Evolutionary conservation across 64 coral and sea anemone genomes (phyloP), one percentile per base, ranked within the genome.

Genomic region (Dendrophyllia cribrosa): DNA sequence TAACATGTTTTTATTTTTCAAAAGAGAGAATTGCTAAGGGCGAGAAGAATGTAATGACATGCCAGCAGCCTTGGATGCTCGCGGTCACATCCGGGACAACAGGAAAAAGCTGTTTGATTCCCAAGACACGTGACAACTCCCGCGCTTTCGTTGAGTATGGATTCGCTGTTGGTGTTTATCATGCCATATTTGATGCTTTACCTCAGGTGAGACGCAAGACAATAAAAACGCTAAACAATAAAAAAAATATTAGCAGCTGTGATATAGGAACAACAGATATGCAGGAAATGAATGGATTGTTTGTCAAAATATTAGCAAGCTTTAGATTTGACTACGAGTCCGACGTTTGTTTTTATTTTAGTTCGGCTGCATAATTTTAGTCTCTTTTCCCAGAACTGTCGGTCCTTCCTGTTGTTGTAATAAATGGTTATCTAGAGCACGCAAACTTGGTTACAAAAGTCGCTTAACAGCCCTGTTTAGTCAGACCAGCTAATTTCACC

Each of bases 41-140:
- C 65, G n/a, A 66, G 44, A 84, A 43, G 62, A 84, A 84, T 47
- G 61, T 67, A 12, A 13, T 84, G 45, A 84, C 80, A 3, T 51
- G 46, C n/a, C 80, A 84, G 46, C 62, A 84, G 19, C 80, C 80
- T 10, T 84, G 80, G 80, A 84, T 84, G 80, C 47, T 84, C 1
- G 80, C 80, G 10, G 80, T 84, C 10, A 84, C 80, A 15, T 84
- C 80, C 17, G 80, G 80, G 3, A 84, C 80, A 84, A 84, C 80
- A 5, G 80, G 80, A 23, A 84, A 66, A 50, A 84, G 80, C 45
- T 67, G 80, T 67, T 43, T 84, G 19, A 84, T 84, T 26, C 80
- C 80, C 62, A 84, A 84, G 80, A 84, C 80, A 84, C 59, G 44
- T 23, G 60, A 84, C 62, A 84, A 84, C 17, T 84, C 80, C 9